Percentiles rank a stretch among this genome's conserved stretches.
These are phyloP conservation scores for Drosophila equinoxialis DNA, from an alignment of 1,140 invertebrate species.

Conservation along the genomic window DNA sequence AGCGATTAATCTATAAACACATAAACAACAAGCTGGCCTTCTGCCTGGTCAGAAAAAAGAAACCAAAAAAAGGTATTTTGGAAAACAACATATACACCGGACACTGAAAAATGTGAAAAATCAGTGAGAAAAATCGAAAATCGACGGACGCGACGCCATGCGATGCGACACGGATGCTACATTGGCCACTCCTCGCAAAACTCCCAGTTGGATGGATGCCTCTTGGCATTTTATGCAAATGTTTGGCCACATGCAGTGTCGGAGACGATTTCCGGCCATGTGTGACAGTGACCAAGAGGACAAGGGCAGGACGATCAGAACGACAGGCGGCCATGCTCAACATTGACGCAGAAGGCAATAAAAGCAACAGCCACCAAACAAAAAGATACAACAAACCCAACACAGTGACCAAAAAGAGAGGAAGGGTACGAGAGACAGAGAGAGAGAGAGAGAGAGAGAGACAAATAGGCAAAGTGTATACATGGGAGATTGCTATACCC, in stretches of 20 bases:
- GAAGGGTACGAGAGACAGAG: background rate
- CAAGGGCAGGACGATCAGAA: slow-evolving; percentile 8
- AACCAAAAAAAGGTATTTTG: slow-evolving; percentile 1
- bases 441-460: background rate
- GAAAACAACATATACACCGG: slow-evolving; percentile 24
- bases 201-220: slow-evolving; percentile 9
- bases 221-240: slow-evolving; percentile 74
- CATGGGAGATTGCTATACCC: background rate
- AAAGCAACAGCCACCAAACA: slow-evolving; percentile 54
- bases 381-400: slow-evolving; percentile 27
- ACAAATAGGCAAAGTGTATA: background rate
- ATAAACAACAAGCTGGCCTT: slow-evolving; percentile 72
- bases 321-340: background rate
- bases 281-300: slow-evolving; percentile 62
- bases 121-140: slow-evolving; percentile 79
- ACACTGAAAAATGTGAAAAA: slow-evolving; percentile 79
- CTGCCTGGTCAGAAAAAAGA: slow-evolving; percentile 27
- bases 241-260: slow-evolving; percentile 77
- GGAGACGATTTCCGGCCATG: slow-evolving; percentile 75
- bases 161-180: slow-evolving; percentile 36
- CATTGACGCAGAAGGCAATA: slow-evolving; percentile 52
- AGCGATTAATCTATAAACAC: slow-evolving; percentile 82
- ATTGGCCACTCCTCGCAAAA: slow-evolving; percentile 14
- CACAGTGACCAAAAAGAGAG: slow-evolving; percentile 5
- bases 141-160: slow-evolving; percentile 37